A percentile compares a stretch with the other conserved stretches of the same genome.
Evolutionary conservation across 2,888 invertebrate genomes (phyloP).

Genomic region (Rhodophaea formosa): DNA sequence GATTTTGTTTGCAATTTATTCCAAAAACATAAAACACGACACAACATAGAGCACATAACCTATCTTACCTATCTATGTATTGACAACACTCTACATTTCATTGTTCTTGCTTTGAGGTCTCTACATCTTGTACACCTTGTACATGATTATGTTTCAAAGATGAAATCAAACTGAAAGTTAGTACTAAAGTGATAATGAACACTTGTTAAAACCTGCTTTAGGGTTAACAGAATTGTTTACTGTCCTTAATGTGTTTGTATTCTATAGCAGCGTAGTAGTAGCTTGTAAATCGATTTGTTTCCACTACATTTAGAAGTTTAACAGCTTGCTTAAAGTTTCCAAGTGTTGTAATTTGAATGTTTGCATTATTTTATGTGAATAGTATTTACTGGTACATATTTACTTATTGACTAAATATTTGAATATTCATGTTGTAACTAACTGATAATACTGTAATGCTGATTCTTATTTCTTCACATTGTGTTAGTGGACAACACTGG

Average conservation of each 20-base stretch:
- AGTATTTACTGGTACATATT: too few species aligned
- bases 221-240: not conserved
- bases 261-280: not conserved
- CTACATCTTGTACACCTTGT: constrained; percentile 8
- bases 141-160: not conserved
- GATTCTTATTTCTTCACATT: too few species aligned
- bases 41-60: constrained; percentile 22
- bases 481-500: too few species aligned
- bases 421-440: too few species aligned
- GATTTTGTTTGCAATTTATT: constrained; percentile 1
- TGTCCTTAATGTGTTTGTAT: not conserved
- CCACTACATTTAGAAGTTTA: not conserved
- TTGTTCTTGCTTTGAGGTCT: constrained; percentile 8
- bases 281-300: not conserved
- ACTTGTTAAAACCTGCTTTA: not conserved
- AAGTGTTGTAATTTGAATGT: too few species aligned
- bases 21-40: not conserved
- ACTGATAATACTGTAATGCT: too few species aligned
- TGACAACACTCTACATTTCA: constrained; percentile 13
- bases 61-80: constrained; percentile 9
- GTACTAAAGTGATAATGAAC: not conserved
- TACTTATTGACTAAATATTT: too few species aligned
- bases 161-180: not conserved
- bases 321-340: not conserved
- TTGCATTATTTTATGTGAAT: too few species aligned